Evolutionary conservation across 2,888 invertebrate species (phyloP).

Genomic region (Pheosia gnoma): DNA sequence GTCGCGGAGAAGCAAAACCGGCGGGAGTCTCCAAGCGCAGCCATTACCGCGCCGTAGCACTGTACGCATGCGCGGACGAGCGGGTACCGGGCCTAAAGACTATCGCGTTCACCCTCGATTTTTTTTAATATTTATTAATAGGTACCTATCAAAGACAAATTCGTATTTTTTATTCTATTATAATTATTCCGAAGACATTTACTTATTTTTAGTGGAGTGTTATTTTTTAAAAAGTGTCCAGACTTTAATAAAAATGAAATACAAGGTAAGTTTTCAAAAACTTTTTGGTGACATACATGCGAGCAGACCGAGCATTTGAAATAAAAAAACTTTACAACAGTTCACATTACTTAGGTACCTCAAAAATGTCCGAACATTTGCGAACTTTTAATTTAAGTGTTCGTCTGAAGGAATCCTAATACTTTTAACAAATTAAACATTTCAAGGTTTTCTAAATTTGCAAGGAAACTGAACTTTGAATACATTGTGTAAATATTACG

Average conservation of each 20-base stretch:
- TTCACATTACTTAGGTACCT: too few relatives aligned
- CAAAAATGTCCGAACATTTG: too few relatives aligned
- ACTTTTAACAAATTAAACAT: too few relatives aligned
- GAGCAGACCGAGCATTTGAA: too few relatives aligned
- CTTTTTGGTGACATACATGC: too few relatives aligned
- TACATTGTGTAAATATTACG: too few relatives aligned
- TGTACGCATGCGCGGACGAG: conserved; percentile 69
- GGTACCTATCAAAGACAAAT: not conserved
- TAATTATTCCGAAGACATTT: conserved; percentile 6
- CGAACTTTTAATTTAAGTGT: too few relatives aligned
- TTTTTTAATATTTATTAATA: conserved; percentile 16
- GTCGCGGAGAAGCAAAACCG: conserved; percentile 74
- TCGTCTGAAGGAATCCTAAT: too few relatives aligned
- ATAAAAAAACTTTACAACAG: too few relatives aligned
- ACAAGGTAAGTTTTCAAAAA: conserved; percentile 59
- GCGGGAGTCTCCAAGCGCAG: conserved; percentile 56
- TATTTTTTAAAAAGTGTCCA: conserved; percentile 30
- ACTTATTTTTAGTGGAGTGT: conserved; percentile 35
- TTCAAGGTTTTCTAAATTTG: too few relatives aligned
- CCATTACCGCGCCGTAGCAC: conserved; percentile 66
- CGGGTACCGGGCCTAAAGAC: conserved; percentile 53
- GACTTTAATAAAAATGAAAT: conserved; percentile 60
- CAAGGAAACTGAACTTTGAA: too few relatives aligned
- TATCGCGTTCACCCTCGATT: conserved; percentile 22
- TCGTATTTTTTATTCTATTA: conserved; percentile 35